phyloP scores from a whole-genome alignment of 2,113 vertebrate species.

The Trinectes maculatus region DNA sequence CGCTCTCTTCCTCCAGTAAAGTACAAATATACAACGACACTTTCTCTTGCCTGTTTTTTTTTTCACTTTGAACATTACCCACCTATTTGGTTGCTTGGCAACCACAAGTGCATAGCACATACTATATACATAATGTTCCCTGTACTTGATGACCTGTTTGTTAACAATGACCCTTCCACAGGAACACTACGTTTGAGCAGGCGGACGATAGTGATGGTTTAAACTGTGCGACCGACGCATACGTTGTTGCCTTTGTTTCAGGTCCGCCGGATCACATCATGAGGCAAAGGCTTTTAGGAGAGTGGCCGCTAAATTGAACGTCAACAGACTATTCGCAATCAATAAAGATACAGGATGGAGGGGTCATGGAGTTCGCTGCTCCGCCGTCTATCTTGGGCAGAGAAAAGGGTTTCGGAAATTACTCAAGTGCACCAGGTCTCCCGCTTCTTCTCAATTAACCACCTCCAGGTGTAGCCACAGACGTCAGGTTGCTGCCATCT shows the following conservation, averaged over 20 bases:
- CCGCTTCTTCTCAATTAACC: slow-evolving; percentile 46
- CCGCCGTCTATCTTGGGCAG: slow-evolving; percentile 23
- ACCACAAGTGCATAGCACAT: slow-evolving; percentile 45
- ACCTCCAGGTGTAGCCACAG: slow-evolving; percentile 22
- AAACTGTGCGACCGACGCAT: background rate
- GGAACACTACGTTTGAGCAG: background rate
- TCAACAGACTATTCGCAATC: slow-evolving; percentile 27
- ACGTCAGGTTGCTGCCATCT: slow-evolving; percentile 34
- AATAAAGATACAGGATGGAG: slow-evolving; percentile 27
- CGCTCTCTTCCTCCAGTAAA: slow-evolving; percentile 7
- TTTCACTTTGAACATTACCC: slow-evolving; percentile 15
- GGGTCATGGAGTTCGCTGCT: slow-evolving; percentile 31
- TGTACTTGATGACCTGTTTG: slow-evolving; percentile 13
- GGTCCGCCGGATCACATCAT: background rate
- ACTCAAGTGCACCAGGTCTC: slow-evolving; percentile 33
- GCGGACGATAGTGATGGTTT: background rate
- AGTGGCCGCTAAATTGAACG: slow-evolving; percentile 27
- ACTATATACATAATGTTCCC: slow-evolving; percentile 14
- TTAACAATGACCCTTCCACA: slow-evolving; percentile 2
- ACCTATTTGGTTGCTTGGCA: slow-evolving; percentile 71
- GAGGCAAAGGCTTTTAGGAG: background rate
- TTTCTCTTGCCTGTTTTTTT: slow-evolving; percentile 44
- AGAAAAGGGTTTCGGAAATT: slow-evolving; percentile 20
- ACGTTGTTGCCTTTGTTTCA: slow-evolving; percentile 17
- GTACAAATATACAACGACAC: slow-evolving; percentile 29